Conservation (phyloP, 2,113 vertebrate genomes). For the Rostratula benghalensis region DNA sequence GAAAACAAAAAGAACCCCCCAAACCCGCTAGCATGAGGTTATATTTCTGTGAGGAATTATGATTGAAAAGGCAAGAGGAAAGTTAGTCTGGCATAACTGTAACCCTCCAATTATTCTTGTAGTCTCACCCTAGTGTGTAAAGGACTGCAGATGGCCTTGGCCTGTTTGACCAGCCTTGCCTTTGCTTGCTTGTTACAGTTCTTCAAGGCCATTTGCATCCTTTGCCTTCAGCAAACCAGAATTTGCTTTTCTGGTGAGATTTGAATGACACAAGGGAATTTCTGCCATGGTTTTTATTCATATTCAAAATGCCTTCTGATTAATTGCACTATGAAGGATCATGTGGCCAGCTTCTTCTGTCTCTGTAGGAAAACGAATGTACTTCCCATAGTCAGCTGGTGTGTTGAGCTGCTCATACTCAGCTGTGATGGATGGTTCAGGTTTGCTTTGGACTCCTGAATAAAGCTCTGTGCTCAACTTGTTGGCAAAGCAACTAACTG, state of each 20-base stretch:
- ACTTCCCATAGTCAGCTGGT: background rate
- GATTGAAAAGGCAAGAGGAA: background rate
- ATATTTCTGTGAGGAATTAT: background rate
- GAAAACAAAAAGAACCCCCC: background rate
- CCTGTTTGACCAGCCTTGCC: background rate
- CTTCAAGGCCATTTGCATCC: background rate
- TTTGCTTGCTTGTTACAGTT: background rate
- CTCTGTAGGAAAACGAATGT: background rate
- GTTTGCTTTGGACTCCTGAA: background rate
- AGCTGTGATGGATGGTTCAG: background rate
- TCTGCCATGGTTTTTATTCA: background rate
- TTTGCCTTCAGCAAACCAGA: slow-evolving; percentile 1
- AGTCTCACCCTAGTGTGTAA: background rate
- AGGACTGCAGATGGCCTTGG: background rate
- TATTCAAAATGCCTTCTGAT: background rate
- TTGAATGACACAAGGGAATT: background rate
- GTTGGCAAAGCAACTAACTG: background rate
- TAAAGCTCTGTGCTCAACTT: background rate
- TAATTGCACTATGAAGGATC: background rate
- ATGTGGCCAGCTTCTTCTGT: background rate
- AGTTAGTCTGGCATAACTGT: background rate
- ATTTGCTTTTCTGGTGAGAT: background rate
- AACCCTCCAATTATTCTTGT: background rate
- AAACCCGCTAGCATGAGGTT: background rate
- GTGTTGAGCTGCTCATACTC: background rate